phyloP scores from a whole-genome alignment of 2,888 invertebrate species.

The Ceramica pisi region DNA sequence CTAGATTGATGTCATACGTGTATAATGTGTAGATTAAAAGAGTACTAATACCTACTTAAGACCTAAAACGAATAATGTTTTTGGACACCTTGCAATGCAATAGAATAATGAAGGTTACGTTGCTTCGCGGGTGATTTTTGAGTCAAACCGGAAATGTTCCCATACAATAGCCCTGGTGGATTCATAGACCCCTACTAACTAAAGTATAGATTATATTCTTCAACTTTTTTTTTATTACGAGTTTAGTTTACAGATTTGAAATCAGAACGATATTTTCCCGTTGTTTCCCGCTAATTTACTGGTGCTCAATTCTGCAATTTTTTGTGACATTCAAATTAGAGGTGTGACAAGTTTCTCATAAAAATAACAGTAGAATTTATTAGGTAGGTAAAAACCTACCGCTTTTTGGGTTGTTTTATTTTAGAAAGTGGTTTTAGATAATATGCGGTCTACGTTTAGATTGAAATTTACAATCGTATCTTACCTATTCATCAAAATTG shows the following conservation, averaged over 20 bases:
- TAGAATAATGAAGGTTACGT: too few species aligned
- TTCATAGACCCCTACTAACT: not conserved
- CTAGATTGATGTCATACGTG: slow-evolving; percentile 8
- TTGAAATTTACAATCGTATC: not conserved
- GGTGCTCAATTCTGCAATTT: slow-evolving; percentile 32
- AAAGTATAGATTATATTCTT: not conserved
- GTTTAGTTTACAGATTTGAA: not conserved
- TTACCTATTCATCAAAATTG: not conserved
- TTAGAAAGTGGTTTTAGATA: slow-evolving; percentile 31
- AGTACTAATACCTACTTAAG: not conserved
- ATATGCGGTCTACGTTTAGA: not conserved
- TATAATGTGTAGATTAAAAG: not conserved
- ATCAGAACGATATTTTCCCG: slow-evolving; percentile 4
- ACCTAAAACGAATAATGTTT: not conserved
- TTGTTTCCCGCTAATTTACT: slow-evolving; percentile 29
- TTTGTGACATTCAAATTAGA: slow-evolving; percentile 28
- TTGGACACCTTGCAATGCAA: not conserved
- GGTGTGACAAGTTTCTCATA: slow-evolving; percentile 26
- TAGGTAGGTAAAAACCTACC: not conserved
- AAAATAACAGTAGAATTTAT: slow-evolving; percentile 24
- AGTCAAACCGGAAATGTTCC: not conserved
- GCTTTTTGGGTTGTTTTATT: slow-evolving; percentile 23
- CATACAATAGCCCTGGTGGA: not conserved
- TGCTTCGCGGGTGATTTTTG: not conserved
- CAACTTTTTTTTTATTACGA: not conserved